Conservation (phyloP, 2,888 invertebrate species). For the Ligdia adustata region DNA sequence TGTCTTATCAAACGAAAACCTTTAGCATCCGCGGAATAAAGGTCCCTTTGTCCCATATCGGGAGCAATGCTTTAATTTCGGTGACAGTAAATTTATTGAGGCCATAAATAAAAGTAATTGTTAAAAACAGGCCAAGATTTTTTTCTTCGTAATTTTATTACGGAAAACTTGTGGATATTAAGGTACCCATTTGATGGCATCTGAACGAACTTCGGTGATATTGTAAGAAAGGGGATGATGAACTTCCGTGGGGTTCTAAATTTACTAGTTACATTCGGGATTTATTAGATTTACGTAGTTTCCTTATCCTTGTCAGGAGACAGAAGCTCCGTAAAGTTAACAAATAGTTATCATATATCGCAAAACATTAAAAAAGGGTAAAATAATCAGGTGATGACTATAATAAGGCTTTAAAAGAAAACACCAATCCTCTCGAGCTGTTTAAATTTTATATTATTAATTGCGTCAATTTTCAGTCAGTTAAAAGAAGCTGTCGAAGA, state of each 20-base stretch:
- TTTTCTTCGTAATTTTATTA: slow-evolving; percentile 74
- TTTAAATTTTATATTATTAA: too few relatives aligned
- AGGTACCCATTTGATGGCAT: slow-evolving; percentile 60
- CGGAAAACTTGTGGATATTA: slow-evolving; percentile 69
- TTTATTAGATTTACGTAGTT: too few relatives aligned
- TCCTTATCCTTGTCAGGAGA: too few relatives aligned
- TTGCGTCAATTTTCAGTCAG: too few relatives aligned
- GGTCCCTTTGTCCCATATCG: slow-evolving; percentile 59
- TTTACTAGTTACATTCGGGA: too few relatives aligned
- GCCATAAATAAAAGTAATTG: slow-evolving; percentile 77
- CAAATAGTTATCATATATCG: too few relatives aligned
- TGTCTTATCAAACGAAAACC: slow-evolving; percentile 41
- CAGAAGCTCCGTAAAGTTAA: too few relatives aligned
- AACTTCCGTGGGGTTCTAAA: slow-evolving; percentile 17
- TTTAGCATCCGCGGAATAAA: slow-evolving; percentile 58
- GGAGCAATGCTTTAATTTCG: slow-evolving; percentile 63
- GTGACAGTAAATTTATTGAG: slow-evolving; percentile 72
- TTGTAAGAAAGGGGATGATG: slow-evolving; percentile 57
- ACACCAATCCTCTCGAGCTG: too few relatives aligned
- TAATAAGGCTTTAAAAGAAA: too few relatives aligned
- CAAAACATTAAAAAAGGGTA: too few relatives aligned
- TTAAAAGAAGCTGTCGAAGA: too few relatives aligned
- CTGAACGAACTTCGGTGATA: slow-evolving; percentile 58
- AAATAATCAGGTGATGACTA: too few relatives aligned
- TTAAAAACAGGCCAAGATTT: slow-evolving; percentile 70